Evolutionary conservation across 2,888 invertebrate genomes (phyloP).

Genomic region (Gnatocerus cornutus): DNA sequence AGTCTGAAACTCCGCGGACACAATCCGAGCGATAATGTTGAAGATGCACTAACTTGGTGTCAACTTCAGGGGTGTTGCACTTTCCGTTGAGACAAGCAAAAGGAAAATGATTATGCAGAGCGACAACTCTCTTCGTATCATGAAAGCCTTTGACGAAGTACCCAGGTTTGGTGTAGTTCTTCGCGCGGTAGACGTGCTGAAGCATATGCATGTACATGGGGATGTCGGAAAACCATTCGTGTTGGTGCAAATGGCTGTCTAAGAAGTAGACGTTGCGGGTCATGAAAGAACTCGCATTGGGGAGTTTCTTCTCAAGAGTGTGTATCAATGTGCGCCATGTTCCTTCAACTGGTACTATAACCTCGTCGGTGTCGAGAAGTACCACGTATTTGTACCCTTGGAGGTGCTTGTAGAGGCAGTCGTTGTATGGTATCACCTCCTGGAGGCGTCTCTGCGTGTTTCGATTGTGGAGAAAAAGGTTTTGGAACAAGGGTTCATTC

Average conservation of each 20-base stretch:
- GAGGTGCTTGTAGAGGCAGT: constrained; percentile 91
- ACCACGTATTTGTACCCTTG: constrained; percentile 89
- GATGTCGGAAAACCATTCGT: constrained; percentile 40
- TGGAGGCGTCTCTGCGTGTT: constrained; percentile 91
- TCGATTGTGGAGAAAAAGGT: constrained; percentile 87
- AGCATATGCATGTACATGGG: constrained; percentile 49
- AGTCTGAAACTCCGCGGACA: constrained; percentile 24
- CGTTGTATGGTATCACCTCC: constrained; percentile 94
- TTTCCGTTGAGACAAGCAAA: constrained; percentile 11
- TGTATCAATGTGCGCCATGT: constrained; percentile 83
- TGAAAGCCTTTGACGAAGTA: constrained; percentile 47
- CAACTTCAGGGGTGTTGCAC: constrained; percentile 22
- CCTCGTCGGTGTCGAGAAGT: constrained; percentile 76
- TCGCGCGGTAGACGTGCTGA: constrained; percentile 44
- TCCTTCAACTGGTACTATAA: constrained; percentile 47
- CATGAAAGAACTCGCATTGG: constrained; percentile 69
- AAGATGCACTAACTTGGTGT: constrained; percentile 35
- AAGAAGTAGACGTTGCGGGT: constrained; percentile 46
- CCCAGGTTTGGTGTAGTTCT: constrained; percentile 36
- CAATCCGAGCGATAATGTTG: constrained; percentile 50
- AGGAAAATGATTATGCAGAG: constrained; percentile 47
- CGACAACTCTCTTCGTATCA: constrained; percentile 19
- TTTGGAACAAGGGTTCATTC: constrained; percentile 86
- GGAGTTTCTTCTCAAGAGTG: constrained; percentile 68
- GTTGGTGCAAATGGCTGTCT: constrained; percentile 33